Evolutionary conservation across 1,140 invertebrate species (phyloP).

Genomic region (Drosophila busckii): DNA sequence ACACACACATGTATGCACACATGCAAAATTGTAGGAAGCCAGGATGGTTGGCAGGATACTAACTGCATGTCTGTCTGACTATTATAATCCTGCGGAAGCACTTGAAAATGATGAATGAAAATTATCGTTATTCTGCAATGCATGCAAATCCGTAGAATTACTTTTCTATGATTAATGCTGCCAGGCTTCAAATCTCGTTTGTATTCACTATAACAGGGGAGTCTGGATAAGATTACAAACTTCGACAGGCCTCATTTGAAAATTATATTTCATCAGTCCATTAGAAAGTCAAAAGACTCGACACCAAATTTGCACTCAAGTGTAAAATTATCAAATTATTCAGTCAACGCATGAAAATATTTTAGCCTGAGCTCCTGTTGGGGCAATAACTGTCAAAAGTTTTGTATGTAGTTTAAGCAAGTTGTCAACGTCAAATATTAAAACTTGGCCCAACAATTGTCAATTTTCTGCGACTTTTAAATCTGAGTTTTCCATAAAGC

Average conservation of each 20-base stretch:
- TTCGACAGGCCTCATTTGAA: slow-evolving; percentile 71
- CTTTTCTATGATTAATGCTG: slow-evolving; percentile 71
- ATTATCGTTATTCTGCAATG: slow-evolving; percentile 74
- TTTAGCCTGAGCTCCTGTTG: slow-evolving; percentile 3
- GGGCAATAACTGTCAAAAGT: slow-evolving; percentile 61
- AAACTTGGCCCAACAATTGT: slow-evolving; percentile 58
- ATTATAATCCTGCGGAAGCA: slow-evolving; percentile 68
- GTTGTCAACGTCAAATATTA: slow-evolving; percentile 58
- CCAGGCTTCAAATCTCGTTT: slow-evolving; percentile 30
- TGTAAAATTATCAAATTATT: slow-evolving; percentile 74
- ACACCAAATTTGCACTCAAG: slow-evolving; percentile 72
- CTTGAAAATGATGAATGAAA: slow-evolving; percentile 76
- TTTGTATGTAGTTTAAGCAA: slow-evolving; percentile 49
- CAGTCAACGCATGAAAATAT: slow-evolving; percentile 32
- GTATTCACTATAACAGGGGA: too few species aligned
- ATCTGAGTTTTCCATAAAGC: slow-evolving; percentile 21
- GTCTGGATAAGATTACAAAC: too few species aligned
- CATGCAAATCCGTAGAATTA: slow-evolving; percentile 74
- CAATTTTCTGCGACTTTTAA: slow-evolving; percentile 62
- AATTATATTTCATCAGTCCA: slow-evolving; percentile 75
- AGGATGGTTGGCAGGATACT: slow-evolving; percentile 2
- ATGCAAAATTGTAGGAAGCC: background rate
- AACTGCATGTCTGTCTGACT: slow-evolving; percentile 10
- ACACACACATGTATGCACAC: background rate
- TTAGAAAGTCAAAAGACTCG: slow-evolving; percentile 69